Conservation (phyloP, 2,797 vertebrate genomes). For the Salarias fasciatus region DNA sequence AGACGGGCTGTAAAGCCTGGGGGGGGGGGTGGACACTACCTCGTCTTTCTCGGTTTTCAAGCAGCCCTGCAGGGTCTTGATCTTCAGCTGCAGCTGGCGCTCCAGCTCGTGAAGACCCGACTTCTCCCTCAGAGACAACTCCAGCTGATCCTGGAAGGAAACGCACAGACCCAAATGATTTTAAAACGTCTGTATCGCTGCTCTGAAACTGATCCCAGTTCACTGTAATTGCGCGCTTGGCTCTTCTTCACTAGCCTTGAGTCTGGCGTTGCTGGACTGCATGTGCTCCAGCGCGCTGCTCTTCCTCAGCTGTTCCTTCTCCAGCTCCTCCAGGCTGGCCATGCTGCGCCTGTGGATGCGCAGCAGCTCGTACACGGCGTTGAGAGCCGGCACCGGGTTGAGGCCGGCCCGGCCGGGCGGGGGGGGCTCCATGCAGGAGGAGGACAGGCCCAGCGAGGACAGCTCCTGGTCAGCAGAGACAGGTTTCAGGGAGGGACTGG, state of each 20-base stretch:
- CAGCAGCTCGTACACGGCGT: constrained; percentile 92
- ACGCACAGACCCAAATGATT: neutral
- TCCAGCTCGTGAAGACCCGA: constrained; percentile 92
- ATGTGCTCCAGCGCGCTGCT: constrained; percentile 91
- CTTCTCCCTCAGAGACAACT: constrained; percentile 91
- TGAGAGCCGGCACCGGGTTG: constrained; percentile 85
- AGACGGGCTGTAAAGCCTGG: too few relatives aligned
- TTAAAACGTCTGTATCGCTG: too few relatives aligned
- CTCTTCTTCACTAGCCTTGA: constrained; percentile 84
- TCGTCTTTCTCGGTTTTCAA: constrained; percentile 87
- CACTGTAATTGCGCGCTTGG: too few relatives aligned
- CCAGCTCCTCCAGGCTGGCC: constrained; percentile 87
- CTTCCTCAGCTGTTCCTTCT: constrained; percentile 89
- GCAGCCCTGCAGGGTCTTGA: constrained; percentile 92
- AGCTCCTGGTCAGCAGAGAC: constrained; percentile 84
- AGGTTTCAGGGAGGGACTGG: too few relatives aligned
- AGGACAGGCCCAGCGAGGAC: constrained; percentile 87
- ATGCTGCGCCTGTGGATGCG: constrained; percentile 87
- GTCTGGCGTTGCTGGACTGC: constrained; percentile 89
- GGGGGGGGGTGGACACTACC: too few relatives aligned
- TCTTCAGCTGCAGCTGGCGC: constrained; percentile 93
- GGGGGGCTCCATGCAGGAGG: constrained; percentile 83
- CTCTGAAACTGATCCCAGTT: too few relatives aligned
- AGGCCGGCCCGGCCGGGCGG: constrained; percentile 70
- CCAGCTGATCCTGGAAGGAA: constrained; percentile 90